Evolutionary conservation across 2,113 vertebrate species (phyloP).

Genomic region (Chamaea fasciata): DNA sequence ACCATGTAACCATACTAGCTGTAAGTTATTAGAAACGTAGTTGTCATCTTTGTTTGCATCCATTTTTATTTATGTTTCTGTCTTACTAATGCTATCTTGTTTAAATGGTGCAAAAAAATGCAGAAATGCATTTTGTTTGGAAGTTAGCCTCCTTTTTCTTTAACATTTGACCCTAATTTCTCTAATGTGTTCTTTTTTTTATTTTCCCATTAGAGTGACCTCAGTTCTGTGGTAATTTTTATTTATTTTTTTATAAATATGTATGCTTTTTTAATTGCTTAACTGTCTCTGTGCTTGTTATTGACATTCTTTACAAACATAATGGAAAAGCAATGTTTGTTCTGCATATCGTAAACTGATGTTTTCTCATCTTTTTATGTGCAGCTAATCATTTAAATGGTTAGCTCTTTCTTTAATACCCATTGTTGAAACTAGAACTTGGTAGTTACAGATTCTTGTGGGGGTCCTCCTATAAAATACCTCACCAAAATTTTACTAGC

Average conservation of each 20-base stretch:
- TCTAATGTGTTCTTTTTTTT: constrained; percentile 92
- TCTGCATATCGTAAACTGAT: constrained; percentile 20
- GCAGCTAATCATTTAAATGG: background rate
- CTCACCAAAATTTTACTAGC: background rate
- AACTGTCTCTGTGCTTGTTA: constrained; percentile 72
- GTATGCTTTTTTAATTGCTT: constrained; percentile 75
- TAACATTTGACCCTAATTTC: constrained; percentile 93
- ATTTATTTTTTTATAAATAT: constrained; percentile 88
- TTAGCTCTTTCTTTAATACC: constrained; percentile 65
- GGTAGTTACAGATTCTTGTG: background rate
- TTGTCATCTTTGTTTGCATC: constrained; percentile 66
- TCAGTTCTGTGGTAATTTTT: constrained; percentile 99
- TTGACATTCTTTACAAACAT: constrained; percentile 72
- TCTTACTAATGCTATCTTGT: constrained; percentile 78
- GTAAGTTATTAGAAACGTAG: constrained; percentile 34
- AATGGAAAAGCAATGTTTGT: constrained; percentile 81
- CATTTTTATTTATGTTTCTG: constrained; percentile 71
- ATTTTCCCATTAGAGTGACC: constrained; percentile 99
- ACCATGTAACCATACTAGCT: constrained; percentile 17
- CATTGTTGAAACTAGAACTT: constrained; percentile 54
- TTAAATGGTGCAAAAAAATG: constrained; percentile 70
- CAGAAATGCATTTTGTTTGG: constrained; percentile 78
- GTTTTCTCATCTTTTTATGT: background rate
- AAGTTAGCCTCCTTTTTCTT: constrained; percentile 79
- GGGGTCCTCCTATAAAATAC: background rate